Percentiles rank a stretch among this genome's conserved stretches.
Evolutionary conservation across 1,140 invertebrate genomes (phyloP).

Genomic region (Schlechtendalia chinensis): DNA sequence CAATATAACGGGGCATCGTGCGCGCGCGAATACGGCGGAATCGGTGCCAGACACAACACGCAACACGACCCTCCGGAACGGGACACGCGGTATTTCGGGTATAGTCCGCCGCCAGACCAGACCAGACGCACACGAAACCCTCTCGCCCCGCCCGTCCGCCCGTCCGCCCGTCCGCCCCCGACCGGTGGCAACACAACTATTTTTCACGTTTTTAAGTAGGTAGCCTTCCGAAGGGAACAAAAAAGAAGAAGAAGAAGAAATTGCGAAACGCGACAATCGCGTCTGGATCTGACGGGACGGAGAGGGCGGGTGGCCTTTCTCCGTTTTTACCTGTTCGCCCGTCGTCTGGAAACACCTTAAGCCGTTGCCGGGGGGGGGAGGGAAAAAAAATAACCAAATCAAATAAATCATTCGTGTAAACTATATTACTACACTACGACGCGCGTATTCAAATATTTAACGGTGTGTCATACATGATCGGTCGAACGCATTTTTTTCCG

Average conservation of each 20-base stretch:
- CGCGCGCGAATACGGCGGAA: constrained; percentile 43
- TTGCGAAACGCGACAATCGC: constrained; percentile 44
- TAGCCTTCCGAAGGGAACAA: not conserved
- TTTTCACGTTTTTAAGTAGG: constrained; percentile 46
- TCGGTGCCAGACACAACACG: constrained; percentile 35
- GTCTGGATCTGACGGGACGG: constrained; percentile 14
- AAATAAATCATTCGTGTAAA: constrained; percentile 35
- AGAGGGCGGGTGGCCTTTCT: constrained; percentile 14
- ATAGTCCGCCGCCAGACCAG: constrained; percentile 35
- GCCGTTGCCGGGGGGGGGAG: constrained; percentile 22
- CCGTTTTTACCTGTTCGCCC: constrained; percentile 14
- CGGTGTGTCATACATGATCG: no score
- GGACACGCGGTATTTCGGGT: constrained; percentile 42
- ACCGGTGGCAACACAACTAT: constrained; percentile 45
- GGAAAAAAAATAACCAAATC: not conserved
- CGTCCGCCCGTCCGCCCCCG: no score
- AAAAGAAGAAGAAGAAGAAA: not conserved
- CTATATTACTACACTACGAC: no score
- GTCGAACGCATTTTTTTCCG: no score
- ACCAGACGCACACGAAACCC: not conserved
- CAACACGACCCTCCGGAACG: constrained; percentile 47
- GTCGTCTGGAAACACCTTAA: constrained; percentile 34
- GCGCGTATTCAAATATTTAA: constrained; percentile 19
- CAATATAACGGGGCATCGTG: constrained; percentile 48
- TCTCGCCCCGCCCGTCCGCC: not conserved